Evolutionary conservation across 2,797 vertebrate genomes (phyloP), one percentile per base, ranked within the genome.

Genomic region (Phoebastria nigripes): DNA sequence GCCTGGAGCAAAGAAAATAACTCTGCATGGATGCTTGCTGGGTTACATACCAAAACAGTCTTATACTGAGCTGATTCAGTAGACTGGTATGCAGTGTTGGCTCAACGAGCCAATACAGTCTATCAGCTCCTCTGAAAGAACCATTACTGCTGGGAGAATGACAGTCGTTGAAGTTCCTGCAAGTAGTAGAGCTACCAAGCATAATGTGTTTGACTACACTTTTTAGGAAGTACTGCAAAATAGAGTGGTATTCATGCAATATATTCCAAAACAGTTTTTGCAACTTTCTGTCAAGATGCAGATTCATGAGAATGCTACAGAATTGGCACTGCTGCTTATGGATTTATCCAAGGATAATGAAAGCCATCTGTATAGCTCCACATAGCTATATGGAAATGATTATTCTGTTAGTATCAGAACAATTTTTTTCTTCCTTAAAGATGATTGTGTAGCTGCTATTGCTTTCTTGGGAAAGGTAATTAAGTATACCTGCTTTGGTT

Each of bases 1-100:
- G 94, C 94, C 90, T 82, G 52, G 39, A 92, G 95, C 88, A 95
- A 93, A 94, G 73, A 76, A 92, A 96, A 90, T 89, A 96, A 90
- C 83, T 96, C 90, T 12, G 80, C 90, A 66, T 33, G 81, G 83
- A 84, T 82, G 73, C 82, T 92, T 94, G 88, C 77, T 94, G 92
- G 70, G 73, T 93, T 94, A 95, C 90, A 95, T 89, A 92, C 83
- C 93, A 73, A 82, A 93, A 62, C 46, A 73, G 67, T 44, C 92
- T 90, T 93, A 72, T 7, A 72, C 35, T 39, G 76, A 87, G 92
- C 93, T 97, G 96, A 95, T 90, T 97, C 90, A 96, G 77, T 47
- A 76, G 81, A 37, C 66, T 92, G 94, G 94, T 79, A 96, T 93
- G 93, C 93, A 55, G 66, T 3, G n/a, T 29, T 87, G 88, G 89